Conservation (phyloP, 2,888 invertebrate species). For the Tigriopus californicus region DNA sequence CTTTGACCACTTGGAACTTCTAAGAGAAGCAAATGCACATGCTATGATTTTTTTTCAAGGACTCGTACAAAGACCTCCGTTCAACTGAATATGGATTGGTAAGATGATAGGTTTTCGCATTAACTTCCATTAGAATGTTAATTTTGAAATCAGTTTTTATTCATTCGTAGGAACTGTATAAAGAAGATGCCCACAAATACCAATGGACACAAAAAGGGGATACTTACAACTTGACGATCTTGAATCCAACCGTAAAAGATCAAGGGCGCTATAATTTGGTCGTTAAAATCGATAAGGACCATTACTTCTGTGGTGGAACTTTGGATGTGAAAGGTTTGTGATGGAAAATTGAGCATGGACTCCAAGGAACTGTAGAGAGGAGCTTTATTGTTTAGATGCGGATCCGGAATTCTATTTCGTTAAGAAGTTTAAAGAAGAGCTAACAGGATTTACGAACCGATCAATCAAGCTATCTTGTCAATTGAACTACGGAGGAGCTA, state of each 20-base stretch:
- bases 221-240: constrained; percentile 2
- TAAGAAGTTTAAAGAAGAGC: background rate
- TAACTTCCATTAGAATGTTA: background rate
- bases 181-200: background rate
- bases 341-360: background rate
- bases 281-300: background rate
- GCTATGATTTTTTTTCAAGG: background rate
- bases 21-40: no score
- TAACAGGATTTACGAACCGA: constrained; percentile 3
- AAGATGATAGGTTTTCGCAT: background rate
- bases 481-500: constrained; percentile 8
- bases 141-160: background rate
- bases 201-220: constrained; percentile 9
- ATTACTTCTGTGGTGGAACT: background rate
- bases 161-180: constrained; percentile 2
- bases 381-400: no score
- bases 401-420: constrained; percentile 13
- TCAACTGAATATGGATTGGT: background rate
- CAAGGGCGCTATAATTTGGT: constrained; percentile 10
- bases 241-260: background rate
- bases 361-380: background rate
- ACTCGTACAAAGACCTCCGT: background rate
- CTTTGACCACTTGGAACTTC: no score
- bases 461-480: background rate
- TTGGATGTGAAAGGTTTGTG: constrained; percentile 7